Evolutionary conservation across 1,140 invertebrate genomes (phyloP).

Genomic region (Maniola jurtina): DNA sequence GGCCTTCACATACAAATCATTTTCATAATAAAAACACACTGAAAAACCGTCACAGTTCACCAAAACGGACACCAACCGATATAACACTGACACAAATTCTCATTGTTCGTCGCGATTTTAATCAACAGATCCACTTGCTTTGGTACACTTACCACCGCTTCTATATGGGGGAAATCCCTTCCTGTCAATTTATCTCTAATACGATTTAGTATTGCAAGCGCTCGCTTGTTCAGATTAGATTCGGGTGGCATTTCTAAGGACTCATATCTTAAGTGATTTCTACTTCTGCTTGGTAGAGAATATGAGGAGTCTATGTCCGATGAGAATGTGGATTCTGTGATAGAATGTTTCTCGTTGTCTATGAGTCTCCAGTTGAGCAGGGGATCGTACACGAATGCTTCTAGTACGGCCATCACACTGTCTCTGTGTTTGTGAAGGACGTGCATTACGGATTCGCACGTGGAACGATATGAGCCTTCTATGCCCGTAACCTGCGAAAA

Average conservation of each 20-base stretch:
- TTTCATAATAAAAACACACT: background rate
- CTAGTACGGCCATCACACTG: slow-evolving; percentile 98
- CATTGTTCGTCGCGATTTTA: slow-evolving; percentile 97
- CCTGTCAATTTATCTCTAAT: slow-evolving; percentile 97
- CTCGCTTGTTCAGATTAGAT: slow-evolving; percentile 93
- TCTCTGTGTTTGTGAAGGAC: slow-evolving; percentile 97
- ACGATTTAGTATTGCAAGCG: slow-evolving; percentile 92
- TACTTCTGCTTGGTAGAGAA: slow-evolving; percentile 56
- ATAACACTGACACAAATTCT: slow-evolving; percentile 99
- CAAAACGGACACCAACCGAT: slow-evolving; percentile 93
- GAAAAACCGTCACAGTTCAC: slow-evolving; percentile 39
- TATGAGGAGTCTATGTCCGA: slow-evolving; percentile 67
- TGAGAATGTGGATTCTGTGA: slow-evolving; percentile 63
- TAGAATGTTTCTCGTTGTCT: slow-evolving; percentile 61
- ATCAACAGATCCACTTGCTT: slow-evolving; percentile 97
- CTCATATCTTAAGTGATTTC: slow-evolving; percentile 56
- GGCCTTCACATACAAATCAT: background rate
- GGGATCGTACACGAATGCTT: slow-evolving; percentile 99
- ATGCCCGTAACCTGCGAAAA: slow-evolving; percentile 83
- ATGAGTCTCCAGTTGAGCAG: slow-evolving; percentile 96
- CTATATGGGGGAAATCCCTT: slow-evolving; percentile 83
- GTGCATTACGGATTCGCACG: slow-evolving; percentile 98
- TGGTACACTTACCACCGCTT: slow-evolving; percentile 84
- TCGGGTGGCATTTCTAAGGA: slow-evolving; percentile 67
- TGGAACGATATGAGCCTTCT: slow-evolving; percentile 91